Conservation (phyloP, 2,113 vertebrate genomes). For the Pseudorectes ferrugineus region DNA sequence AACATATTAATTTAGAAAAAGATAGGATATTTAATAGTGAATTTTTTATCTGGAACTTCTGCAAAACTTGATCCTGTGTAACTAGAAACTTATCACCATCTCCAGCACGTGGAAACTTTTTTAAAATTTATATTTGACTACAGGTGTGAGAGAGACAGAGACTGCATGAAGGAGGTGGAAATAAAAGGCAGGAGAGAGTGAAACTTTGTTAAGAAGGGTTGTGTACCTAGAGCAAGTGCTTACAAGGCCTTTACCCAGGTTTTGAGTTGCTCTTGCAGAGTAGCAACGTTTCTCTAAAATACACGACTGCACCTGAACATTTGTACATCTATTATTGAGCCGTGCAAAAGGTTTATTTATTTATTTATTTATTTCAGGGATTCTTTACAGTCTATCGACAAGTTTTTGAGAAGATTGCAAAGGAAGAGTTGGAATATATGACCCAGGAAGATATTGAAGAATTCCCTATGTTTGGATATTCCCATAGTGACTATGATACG, state of each 20-base stretch:
- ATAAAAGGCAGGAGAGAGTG: background rate
- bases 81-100: background rate
- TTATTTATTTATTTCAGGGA: conserved; percentile 70
- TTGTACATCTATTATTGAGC: background rate
- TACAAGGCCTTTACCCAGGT: background rate
- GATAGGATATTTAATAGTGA: background rate
- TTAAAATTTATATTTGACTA: background rate
- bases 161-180: background rate
- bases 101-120: background rate
- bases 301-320: background rate
- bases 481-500: conserved; percentile 89
- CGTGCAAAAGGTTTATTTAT: background rate
- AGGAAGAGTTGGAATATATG: conserved; percentile 86
- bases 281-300: background rate
- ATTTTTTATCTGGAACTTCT: background rate
- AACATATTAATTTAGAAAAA: background rate
- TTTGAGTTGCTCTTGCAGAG: background rate
- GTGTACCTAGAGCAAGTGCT: background rate
- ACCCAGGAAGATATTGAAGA: conserved; percentile 77
- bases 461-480: conserved; percentile 89
- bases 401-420: conserved; percentile 87
- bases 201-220: background rate
- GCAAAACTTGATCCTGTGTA: background rate
- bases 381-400: conserved; percentile 89
- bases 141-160: background rate